A percentile compares a stretch with the other conserved stretches of the same genome.
Conservation (phyloP, 53 echinoderm and acorn worm species). For the Patiria pectinifera region DNA sequence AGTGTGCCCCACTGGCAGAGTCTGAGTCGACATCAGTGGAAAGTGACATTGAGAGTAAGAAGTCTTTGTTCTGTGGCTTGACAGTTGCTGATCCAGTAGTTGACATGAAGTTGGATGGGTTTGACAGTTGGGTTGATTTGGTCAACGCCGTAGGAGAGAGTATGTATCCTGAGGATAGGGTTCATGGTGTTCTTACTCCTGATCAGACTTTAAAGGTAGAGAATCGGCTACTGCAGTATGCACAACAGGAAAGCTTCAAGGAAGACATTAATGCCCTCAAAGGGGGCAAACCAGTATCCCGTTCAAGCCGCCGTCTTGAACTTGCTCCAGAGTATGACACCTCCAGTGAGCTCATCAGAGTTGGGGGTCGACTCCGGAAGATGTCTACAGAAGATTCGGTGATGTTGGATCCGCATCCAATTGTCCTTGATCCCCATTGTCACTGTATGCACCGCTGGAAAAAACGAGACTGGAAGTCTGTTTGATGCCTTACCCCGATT, state of each 20-base stretch:
- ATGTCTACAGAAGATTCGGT: not conserved
- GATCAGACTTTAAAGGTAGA: not conserved
- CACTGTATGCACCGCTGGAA: no score
- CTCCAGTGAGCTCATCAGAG: not conserved
- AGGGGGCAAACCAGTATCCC: not conserved
- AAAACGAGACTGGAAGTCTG: no score
- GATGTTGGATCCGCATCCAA: not conserved
- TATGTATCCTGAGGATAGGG: not conserved
- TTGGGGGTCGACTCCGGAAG: not conserved
- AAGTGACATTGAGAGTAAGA: not conserved
- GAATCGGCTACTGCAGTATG: not conserved
- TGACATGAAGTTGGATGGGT: not conserved
- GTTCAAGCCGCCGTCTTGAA: not conserved
- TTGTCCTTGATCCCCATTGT: slow-evolving; percentile 23
- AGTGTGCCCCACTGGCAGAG: not conserved
- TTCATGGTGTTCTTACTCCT: not conserved
- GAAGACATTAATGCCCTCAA: not conserved
- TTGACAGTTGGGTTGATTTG: not conserved
- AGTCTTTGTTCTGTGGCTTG: not conserved
- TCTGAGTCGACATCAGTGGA: not conserved
- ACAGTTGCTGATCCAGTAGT: not conserved
- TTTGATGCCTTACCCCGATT: no score
- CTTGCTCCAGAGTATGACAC: not conserved
- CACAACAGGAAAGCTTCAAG: not conserved
- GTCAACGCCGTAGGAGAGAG: not conserved